Percentiles rank a stretch among this genome's conserved stretches.
These are phyloP conservation scores for Laticauda laticaudata DNA, from an alignment of 2,113 vertebrate genomes.

Conservation along the genomic window DNA sequence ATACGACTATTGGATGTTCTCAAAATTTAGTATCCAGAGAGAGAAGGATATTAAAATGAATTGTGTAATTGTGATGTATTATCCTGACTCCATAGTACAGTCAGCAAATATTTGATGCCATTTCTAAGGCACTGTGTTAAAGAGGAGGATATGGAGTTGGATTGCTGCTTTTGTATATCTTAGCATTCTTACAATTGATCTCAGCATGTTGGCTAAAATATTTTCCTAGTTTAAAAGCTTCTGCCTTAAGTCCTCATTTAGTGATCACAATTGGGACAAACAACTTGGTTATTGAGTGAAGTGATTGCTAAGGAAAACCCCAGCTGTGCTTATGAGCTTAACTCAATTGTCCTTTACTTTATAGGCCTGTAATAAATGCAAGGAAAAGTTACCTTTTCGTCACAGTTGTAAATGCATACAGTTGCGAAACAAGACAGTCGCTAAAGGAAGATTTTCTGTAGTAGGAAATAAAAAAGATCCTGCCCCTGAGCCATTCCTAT, in stretches of 20 bases:
- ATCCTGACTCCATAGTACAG: constrained; percentile 19
- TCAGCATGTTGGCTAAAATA: constrained; percentile 12
- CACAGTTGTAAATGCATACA: background rate
- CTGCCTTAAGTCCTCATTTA: background rate
- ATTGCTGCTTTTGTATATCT: background rate
- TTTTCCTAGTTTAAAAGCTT: constrained; percentile 15
- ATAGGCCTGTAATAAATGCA: background rate
- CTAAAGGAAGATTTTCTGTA: background rate
- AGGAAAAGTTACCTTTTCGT: background rate
- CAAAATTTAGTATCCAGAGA: constrained; percentile 1
- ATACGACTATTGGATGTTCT: background rate
- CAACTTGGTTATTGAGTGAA: background rate
- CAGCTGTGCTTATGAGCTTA: background rate
- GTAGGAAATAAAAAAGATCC: background rate
- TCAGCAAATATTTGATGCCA: constrained; percentile 24
- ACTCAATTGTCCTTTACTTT: background rate
- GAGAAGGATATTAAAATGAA: constrained; percentile 10
- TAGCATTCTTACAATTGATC: constrained; percentile 17
- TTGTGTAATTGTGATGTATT: background rate
- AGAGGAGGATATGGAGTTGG: background rate
- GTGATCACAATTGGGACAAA: background rate
- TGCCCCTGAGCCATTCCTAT: background rate
- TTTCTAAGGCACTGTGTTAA: constrained; percentile 10
- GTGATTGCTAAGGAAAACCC: background rate
- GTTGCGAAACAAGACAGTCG: background rate